Evolutionary conservation across 2,113 vertebrate genomes (phyloP).

Genomic region (Empidonax traillii): DNA sequence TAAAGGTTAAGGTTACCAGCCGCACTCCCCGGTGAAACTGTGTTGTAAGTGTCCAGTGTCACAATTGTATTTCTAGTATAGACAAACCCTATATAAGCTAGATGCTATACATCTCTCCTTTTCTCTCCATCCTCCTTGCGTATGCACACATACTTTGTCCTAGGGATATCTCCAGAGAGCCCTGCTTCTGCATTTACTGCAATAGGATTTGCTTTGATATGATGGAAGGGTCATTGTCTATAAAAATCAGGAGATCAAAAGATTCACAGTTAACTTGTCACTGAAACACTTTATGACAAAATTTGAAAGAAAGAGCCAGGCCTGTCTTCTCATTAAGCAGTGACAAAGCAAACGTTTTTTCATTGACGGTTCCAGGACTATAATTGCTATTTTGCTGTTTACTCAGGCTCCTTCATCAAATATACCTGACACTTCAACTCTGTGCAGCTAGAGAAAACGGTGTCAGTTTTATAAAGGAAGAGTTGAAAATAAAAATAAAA

Average conservation of each 20-base stretch:
- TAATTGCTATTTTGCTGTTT: background rate
- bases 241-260: constrained; percentile 42
- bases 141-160: background rate
- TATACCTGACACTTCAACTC: background rate
- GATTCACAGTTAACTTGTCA: background rate
- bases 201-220: constrained; percentile 31
- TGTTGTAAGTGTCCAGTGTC: background rate
- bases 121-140: background rate
- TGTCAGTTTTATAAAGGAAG: background rate
- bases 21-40: background rate
- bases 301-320: background rate
- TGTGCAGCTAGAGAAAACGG: background rate
- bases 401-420: background rate
- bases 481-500: background rate
- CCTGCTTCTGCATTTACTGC: background rate
- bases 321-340: background rate
- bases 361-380: background rate
- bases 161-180: constrained; percentile 3
- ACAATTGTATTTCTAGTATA: background rate
- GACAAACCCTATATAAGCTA: background rate
- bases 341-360: background rate
- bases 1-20: constrained; percentile 33
- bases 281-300: background rate
- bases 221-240: background rate
- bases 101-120: background rate